These are phyloP conservation scores for Apis dorsata DNA, from an alignment of 1,140 invertebrate species.

Conservation along the genomic window DNA sequence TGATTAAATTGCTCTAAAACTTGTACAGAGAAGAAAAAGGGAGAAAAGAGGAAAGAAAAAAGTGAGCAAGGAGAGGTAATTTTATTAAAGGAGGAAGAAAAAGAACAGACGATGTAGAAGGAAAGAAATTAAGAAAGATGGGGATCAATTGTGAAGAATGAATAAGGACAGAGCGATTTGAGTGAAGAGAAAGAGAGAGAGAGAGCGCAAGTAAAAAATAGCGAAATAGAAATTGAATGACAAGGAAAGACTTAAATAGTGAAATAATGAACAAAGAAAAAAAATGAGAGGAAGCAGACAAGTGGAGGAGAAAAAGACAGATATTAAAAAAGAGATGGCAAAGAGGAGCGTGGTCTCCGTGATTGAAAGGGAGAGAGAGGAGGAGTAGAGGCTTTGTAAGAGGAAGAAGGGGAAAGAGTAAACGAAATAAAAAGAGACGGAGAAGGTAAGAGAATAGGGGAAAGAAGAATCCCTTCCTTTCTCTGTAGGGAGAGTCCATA, in stretches of 20 bases:
- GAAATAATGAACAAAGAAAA: conserved; percentile 38
- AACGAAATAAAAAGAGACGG: conserved; percentile 15
- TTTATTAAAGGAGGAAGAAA: neutral
- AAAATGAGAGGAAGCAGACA: neutral
- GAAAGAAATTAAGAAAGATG: conserved; percentile 35
- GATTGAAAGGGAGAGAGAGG: neutral
- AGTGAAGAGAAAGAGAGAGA: neutral
- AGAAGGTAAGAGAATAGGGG: conserved; percentile 1
- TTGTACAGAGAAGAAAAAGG: neutral
- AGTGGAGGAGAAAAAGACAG: neutral
- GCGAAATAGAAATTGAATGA: conserved; percentile 35
- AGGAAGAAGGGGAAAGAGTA: neutral
- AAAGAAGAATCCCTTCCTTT: conserved; percentile 48
- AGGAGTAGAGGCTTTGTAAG: neutral
- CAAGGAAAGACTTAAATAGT: conserved; percentile 27
- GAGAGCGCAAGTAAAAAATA: conserved; percentile 25
- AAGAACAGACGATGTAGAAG: neutral
- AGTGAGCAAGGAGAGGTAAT: neutral
- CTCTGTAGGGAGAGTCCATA: conserved; percentile 54
- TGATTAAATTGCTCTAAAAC: conserved; percentile 35
- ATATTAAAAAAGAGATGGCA: conserved; percentile 28
- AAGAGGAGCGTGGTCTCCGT: neutral
- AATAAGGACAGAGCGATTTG: neutral
- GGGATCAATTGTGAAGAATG: conserved; percentile 15
- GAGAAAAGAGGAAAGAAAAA: neutral